These are phyloP conservation scores for Acheta domesticus DNA, from an alignment of 2,888 invertebrate genomes.

Conservation along the genomic window DNA sequence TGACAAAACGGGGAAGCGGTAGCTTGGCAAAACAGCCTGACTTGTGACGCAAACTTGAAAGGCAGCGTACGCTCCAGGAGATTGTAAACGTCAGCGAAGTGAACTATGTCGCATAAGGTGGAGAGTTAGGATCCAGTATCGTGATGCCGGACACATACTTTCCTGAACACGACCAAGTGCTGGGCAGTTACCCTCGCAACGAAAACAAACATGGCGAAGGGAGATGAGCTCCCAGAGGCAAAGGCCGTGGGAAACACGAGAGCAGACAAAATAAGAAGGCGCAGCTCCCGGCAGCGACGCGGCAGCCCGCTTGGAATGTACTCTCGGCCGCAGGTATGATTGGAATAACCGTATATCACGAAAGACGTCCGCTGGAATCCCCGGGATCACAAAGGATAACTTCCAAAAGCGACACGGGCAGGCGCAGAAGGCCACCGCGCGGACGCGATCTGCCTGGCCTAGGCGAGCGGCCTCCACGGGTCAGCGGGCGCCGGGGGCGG, in stretches of 20 bases:
- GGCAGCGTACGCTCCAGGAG: too few species aligned
- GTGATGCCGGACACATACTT: too few species aligned
- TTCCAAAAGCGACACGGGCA: background rate
- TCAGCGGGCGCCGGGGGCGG: background rate
- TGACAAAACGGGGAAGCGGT: too few species aligned
- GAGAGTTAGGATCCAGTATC: too few species aligned
- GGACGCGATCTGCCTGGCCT: background rate
- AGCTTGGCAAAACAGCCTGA: too few species aligned
- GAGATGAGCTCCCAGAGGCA: background rate
- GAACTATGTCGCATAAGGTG: too few species aligned
- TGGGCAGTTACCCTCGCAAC: too few species aligned
- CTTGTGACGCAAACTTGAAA: too few species aligned
- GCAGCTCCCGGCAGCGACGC: background rate
- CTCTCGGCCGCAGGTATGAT: background rate
- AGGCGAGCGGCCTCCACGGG: background rate
- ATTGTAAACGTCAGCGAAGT: too few species aligned
- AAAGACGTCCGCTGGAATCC: background rate
- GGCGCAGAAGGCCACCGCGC: background rate
- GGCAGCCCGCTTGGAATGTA: background rate
- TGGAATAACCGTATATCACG: constrained; percentile 5
- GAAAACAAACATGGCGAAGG: too few species aligned
- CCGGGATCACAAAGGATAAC: background rate
- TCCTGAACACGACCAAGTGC: too few species aligned
- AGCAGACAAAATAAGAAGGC: background rate
- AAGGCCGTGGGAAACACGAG: background rate